Evolutionary conservation across 2,888 invertebrate genomes (phyloP).

Genomic region (Caenorhabditis macrosperma): DNA sequence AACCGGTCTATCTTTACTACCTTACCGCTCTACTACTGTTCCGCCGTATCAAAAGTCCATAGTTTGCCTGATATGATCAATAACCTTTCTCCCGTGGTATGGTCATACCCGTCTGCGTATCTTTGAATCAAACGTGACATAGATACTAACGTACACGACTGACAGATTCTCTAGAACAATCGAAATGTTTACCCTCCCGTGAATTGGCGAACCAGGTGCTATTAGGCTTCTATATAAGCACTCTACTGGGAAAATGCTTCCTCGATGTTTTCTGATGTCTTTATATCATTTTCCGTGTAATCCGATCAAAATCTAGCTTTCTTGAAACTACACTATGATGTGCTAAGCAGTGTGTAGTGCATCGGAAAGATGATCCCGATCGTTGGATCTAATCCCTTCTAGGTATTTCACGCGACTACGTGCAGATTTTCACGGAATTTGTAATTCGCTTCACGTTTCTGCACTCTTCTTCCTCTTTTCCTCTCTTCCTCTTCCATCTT

Average conservation of each 20-base stretch:
- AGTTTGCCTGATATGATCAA: constrained; percentile 44
- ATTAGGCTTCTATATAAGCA: neutral
- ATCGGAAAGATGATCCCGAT: constrained; percentile 13
- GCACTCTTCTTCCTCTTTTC: neutral
- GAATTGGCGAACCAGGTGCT: neutral
- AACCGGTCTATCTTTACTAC: too few relatives aligned
- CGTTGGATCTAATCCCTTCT: constrained; percentile 2
- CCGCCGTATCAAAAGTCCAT: constrained; percentile 44
- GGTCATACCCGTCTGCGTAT: constrained; percentile 45
- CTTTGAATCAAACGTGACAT: constrained; percentile 17
- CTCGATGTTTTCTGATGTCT: neutral
- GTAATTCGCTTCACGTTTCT: neutral
- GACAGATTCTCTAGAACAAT: constrained; percentile 5
- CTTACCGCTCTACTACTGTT: too few relatives aligned
- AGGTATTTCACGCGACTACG: neutral
- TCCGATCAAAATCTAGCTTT: constrained; percentile 1
- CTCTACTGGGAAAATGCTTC: too few relatives aligned
- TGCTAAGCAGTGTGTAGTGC: constrained; percentile 7
- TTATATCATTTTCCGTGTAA: constrained; percentile 5
- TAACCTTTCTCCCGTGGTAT: constrained; percentile 11
- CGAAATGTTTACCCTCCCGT: constrained; percentile 5
- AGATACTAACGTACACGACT: constrained; percentile 8
- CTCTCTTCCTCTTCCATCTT: neutral
- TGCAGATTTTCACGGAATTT: constrained; percentile 22
- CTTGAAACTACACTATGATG: neutral